Percentiles rank a stretch among this genome's conserved stretches.
Evolutionary conservation across 2,888 invertebrate species (phyloP).

Genomic region (Aromia moschata): DNA sequence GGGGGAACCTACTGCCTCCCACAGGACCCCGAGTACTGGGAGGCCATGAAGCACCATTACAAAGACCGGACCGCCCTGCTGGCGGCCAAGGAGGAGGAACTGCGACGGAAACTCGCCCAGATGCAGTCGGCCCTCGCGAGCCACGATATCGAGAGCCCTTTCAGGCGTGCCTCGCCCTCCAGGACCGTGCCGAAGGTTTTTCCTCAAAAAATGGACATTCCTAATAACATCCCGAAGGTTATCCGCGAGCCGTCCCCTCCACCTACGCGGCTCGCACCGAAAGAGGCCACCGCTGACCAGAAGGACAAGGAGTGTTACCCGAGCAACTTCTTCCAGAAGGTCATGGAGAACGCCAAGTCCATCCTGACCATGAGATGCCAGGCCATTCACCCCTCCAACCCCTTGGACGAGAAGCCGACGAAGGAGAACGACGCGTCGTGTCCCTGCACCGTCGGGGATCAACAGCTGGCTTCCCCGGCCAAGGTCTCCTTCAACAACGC

Average conservation of each 20-base stretch:
- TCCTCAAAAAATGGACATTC: conserved; percentile 15
- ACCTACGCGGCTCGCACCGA: background rate
- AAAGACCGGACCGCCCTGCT: conserved; percentile 32
- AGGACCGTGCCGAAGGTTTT: conserved; percentile 25
- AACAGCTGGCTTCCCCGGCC: background rate
- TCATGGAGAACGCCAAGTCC: conserved; percentile 49
- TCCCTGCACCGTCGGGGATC: background rate
- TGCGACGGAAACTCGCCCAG: conserved; percentile 31
- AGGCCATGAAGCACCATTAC: conserved; percentile 28
- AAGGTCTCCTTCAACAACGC: background rate
- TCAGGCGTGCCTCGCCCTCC: conserved; percentile 2
- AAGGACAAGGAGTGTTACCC: conserved; percentile 13
- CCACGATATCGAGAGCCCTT: background rate
- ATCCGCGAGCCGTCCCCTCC: background rate
- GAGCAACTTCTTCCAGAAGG: conserved; percentile 46
- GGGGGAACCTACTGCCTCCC: conserved; percentile 8
- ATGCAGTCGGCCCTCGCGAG: conserved; percentile 28
- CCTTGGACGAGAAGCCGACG: conserved; percentile 37
- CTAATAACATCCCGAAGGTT: conserved; percentile 16
- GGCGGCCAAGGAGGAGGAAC: conserved; percentile 30
- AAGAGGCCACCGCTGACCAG: background rate
- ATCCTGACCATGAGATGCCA: conserved; percentile 41
- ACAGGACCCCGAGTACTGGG: conserved; percentile 29
- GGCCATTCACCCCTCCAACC: conserved; percentile 22
- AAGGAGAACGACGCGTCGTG: conserved; percentile 32